A percentile compares a stretch with the other conserved stretches of the same genome.
phyloP scores from a whole-genome alignment of 2,888 invertebrate species.

The Sphaerophoria taeniata region DNA sequence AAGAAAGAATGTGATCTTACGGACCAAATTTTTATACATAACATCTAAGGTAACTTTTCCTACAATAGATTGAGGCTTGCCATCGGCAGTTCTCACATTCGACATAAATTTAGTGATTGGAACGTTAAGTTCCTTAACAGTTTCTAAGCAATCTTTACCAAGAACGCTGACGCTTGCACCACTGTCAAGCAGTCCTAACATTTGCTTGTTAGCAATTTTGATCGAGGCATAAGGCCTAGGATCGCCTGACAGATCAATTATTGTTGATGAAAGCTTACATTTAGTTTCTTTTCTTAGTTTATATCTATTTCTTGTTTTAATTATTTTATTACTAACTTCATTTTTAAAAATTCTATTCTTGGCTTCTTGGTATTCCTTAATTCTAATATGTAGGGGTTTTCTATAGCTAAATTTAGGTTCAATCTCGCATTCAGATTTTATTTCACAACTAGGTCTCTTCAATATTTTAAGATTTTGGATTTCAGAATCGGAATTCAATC shows the following conservation, averaged over 20 bases:
- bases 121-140: background rate
- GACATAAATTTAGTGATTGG: background rate
- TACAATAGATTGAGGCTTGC: background rate
- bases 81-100: slow-evolving; percentile 9
- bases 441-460: background rate
- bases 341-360: background rate
- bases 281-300: background rate
- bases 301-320: background rate
- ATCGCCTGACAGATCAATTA: background rate
- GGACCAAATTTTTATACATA: background rate
- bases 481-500: background rate
- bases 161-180: slow-evolving; percentile 6
- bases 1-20: background rate
- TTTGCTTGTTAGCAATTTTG: background rate
- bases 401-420: background rate
- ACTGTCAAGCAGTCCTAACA: background rate
- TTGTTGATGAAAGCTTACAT: background rate
- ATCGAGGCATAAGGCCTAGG: slow-evolving; percentile 4
- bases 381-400: background rate
- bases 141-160: background rate
- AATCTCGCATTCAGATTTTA: background rate
- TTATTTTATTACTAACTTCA: background rate
- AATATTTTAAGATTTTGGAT: background rate
- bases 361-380: background rate
- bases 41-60: background rate